Percentiles rank a stretch among this genome's conserved stretches.
Conservation (phyloP, 2,888 invertebrate species). For the Deilephila porcellus region DNA sequence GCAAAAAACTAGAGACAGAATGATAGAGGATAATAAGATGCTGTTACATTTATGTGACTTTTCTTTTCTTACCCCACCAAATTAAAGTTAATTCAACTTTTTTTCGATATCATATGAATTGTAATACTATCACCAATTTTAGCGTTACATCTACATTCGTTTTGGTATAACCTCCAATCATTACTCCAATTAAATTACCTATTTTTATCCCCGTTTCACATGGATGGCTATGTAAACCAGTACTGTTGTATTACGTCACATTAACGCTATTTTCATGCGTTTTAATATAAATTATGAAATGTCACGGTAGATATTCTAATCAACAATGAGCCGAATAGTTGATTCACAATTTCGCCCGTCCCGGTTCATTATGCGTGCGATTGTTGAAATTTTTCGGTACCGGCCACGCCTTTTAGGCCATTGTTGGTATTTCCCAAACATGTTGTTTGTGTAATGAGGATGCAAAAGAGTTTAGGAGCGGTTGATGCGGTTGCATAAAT, state of each 20-base stretch:
- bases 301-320: slow-evolving; percentile 25
- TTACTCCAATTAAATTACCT: background rate
- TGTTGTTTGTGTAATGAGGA: slow-evolving; percentile 32
- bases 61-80: too few species aligned
- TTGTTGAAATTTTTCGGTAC: slow-evolving; percentile 62
- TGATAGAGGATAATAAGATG: too few species aligned
- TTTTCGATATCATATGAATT: too few species aligned
- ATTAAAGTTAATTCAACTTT: too few species aligned
- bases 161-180: background rate
- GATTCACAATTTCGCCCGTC: slow-evolving; percentile 65
- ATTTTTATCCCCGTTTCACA: background rate
- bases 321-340: slow-evolving; percentile 25
- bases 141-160: too few species aligned
- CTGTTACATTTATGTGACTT: too few species aligned
- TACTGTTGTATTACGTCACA: background rate
- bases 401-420: slow-evolving; percentile 56
- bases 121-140: too few species aligned
- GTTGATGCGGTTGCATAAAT: slow-evolving; percentile 25
- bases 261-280: slow-evolving; percentile 34
- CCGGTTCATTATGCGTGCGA: slow-evolving; percentile 61
- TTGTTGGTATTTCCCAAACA: slow-evolving; percentile 60
- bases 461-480: slow-evolving; percentile 26
- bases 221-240: background rate
- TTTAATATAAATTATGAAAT: slow-evolving; percentile 40
- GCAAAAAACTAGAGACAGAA: too few species aligned